phyloP scores from a whole-genome alignment of 2,797 vertebrate species.

The Chelidonichthys spinosus region DNA sequence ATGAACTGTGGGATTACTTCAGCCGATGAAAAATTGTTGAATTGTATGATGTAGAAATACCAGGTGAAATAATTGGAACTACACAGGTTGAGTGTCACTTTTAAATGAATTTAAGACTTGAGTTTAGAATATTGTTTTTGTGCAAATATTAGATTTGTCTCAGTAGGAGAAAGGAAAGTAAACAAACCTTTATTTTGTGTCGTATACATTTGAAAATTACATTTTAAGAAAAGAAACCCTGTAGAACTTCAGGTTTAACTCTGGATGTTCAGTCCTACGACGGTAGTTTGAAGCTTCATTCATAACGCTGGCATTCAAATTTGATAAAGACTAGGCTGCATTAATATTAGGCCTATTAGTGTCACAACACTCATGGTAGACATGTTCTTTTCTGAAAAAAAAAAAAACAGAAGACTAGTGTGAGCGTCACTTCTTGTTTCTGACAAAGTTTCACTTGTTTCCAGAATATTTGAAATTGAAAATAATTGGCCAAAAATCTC shows the following conservation, averaged over 20 bases:
- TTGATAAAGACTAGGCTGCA: too few species aligned
- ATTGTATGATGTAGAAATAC: neutral
- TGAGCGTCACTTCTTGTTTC: neutral
- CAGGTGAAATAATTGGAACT: neutral
- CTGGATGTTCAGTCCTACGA: too few species aligned
- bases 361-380: neutral
- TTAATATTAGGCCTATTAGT: too few species aligned
- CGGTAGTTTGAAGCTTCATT: too few species aligned
- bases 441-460: neutral
- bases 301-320: too few species aligned
- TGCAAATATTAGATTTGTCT: neutral
- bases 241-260: too few species aligned
- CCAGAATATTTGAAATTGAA: neutral
- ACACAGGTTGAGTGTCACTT: neutral
- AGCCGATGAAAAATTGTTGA: neutral
- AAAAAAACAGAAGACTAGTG: neutral
- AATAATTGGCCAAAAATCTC: neutral
- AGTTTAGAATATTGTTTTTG: neutral
- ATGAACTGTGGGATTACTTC: constrained; percentile 44
- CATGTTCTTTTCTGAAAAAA: neutral
- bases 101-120: neutral
- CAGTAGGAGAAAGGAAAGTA: neutral
- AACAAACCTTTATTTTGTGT: neutral
- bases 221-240: neutral
- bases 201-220: neutral